Percentiles rank a stretch among this genome's conserved stretches.
Evolutionary conservation across 2,888 invertebrate genomes (phyloP).

Genomic region (Archips crataeganus): DNA sequence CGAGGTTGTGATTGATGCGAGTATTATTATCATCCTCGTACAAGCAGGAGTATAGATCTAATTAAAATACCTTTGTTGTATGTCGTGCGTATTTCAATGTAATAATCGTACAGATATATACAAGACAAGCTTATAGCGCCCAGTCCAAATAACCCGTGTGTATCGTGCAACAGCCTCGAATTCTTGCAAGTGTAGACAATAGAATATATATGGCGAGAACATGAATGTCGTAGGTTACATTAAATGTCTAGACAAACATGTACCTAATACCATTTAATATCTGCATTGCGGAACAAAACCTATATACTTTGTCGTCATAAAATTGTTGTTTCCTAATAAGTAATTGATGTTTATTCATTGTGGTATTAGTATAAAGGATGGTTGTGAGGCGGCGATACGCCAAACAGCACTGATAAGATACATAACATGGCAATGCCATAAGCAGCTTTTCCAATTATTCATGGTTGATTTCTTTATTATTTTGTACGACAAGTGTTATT

Average conservation of each 20-base stretch:
- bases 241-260: conserved; percentile 30
- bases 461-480: neutral
- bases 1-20: conserved; percentile 50
- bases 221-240: conserved; percentile 47
- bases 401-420: conserved; percentile 48
- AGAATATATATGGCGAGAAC: conserved; percentile 45
- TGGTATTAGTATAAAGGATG: conserved; percentile 49
- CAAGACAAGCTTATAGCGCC: conserved; percentile 42
- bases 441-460: conserved; percentile 34
- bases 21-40: conserved; percentile 51
- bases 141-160: conserved; percentile 49
- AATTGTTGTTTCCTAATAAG: conserved; percentile 47
- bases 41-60: conserved; percentile 58
- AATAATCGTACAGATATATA: conserved; percentile 33
- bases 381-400: conserved; percentile 52
- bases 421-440: conserved; percentile 44
- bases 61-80: conserved; percentile 63
- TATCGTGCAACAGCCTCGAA: conserved; percentile 72
- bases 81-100: conserved; percentile 55
- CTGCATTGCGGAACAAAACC: conserved; percentile 25
- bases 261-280: conserved; percentile 23
- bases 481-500: neutral
- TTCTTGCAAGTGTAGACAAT: conserved; percentile 47
- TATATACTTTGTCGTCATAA: conserved; percentile 45
- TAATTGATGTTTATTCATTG: conserved; percentile 51